Base-by-base conservation (phyloP, 1,140 invertebrate genomes). In the Cyclargus thomasi region DNA sequence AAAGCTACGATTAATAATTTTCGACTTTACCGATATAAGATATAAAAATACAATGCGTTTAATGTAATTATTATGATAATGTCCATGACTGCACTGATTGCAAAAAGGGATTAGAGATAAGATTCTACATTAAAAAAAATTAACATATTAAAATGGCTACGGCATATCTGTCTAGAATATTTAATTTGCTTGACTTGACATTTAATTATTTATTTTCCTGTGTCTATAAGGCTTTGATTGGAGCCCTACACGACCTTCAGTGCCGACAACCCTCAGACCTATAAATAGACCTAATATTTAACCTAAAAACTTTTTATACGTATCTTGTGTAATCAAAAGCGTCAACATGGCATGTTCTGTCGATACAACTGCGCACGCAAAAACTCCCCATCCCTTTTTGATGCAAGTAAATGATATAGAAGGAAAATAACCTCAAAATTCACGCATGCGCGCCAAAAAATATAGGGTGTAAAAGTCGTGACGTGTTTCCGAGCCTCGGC, bases 281-380 rank as follows among this genome's bases (percentile, higher is more conserved):
- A 47, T 47, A 47, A 47, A 47, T 47, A 47, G 39, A 47, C 39
- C 39, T 47, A 47, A 47, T 47, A 47, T 47, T 47, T 16, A 47
- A 47, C 39, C 39, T 47, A 47, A 47, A 47, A 47, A 47, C 39
- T 11, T 47, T 47, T 47, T 47, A 47, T 47, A 47, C 39, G 39
- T 47, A 47, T 47, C 39, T 47, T 47, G 39, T 47, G 39, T 47
- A 47, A 47, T 47, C 39, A 47, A 47, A 47, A 47, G 39, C 39
- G 39, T 47, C 39, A 47, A 62, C 21, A n/a, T 64, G 6, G 22
- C 18, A 64, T 73, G 73, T 78, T 81, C 74, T 78, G 82, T 89
- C 86, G 86, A 89, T 89, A 89, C 81, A 78, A 88, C 74, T 86
- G 84, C 87, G 87, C 85, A 90, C 82, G 84, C 85, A 77, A 71